Evolutionary conservation across 2,113 vertebrate species (phyloP), one percentile per base, ranked within the genome.

Genomic region (Crotalus horridus): DNA sequence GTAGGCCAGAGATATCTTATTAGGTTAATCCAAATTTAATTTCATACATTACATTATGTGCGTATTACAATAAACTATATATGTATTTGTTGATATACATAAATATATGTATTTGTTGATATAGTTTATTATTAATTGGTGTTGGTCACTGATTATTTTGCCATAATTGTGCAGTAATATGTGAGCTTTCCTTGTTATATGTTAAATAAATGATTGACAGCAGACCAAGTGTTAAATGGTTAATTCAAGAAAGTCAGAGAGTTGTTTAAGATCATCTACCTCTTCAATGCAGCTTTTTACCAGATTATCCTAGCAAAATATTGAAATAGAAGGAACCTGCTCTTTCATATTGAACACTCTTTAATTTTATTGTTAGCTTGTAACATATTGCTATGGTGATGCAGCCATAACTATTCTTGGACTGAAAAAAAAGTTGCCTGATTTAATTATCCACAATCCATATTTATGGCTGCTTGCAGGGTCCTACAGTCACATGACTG

Each of bases 151-250:
- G 55, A 85, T 91, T 46, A 85, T 29, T 86, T 24, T 51, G 69
- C 74, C 61, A 54, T 85, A 85, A 54, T 89, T 90, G 51, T 61
- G 23, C 55, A 89, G 89, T 93, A 64, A 89, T 89, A 85, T 89
- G 85, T 55, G 89, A 91, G 81, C 85, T 85, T 86, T 59, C 21
- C 87, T 55, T 93, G 64, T 89, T 91, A 21, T 61, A 59, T 1
- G 6, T 29, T 93, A 91, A 91, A 89, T 53, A 87, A 61, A 89
- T 64, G 64, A 64, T 56, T 85, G 69, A 86, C n/a, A 54, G 55
- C 4, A 21, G 33, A 26, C 13, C 53, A 86, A 54, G 55, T 93
- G 55, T 89, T 33, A 90, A 69, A 55, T 56, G 48, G 23, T 56
- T 90, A 85, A 59, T 87, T 91, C 86, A 90, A 87, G 23, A 89